These are phyloP conservation scores for Sesamia nonagrioides DNA, from an alignment of 1,140 invertebrate species.

Conservation along the genomic window DNA sequence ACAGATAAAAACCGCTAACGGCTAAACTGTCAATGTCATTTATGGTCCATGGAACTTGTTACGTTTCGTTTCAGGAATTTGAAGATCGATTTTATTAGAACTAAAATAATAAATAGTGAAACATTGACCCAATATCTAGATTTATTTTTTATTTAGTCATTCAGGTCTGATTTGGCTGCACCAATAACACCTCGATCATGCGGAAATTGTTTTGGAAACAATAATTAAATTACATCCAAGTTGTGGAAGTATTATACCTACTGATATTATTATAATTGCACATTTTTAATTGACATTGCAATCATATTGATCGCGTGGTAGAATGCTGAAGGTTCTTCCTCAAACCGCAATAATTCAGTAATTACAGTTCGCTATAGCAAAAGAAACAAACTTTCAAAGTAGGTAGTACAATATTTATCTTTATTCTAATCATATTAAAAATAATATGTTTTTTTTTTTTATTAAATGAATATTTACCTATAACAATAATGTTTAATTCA, in stretches of 20 bases:
- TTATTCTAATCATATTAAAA: conserved; percentile 4
- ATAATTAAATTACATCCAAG: conserved; percentile 47
- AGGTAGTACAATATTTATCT: not conserved
- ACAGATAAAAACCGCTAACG: too few relatives aligned
- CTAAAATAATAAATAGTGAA: not conserved
- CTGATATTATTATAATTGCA: conserved; percentile 61
- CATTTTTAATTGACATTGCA: conserved; percentile 67
- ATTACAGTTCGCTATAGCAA: conserved; percentile 26
- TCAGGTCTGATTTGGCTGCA: not conserved
- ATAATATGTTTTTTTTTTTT: conserved; percentile 28
- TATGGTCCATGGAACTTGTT: not conserved
- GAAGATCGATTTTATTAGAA: not conserved
- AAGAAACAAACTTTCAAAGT: conserved; percentile 2
- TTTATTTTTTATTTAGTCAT: not conserved
- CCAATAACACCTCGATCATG: not conserved
- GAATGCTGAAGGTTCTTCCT: conserved; percentile 81
- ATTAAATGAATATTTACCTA: too few relatives aligned
- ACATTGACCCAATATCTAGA: not conserved
- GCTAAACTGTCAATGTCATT: not conserved
- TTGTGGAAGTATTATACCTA: too few relatives aligned
- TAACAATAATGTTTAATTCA: conserved; percentile 26
- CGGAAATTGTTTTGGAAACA: conserved; percentile 46
- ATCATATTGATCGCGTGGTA: conserved; percentile 71
- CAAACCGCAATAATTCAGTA: conserved; percentile 54
- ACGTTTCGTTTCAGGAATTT: conserved; percentile 41